These are phyloP conservation scores for Arctopsyche grandis DNA, from an alignment of 1,140 invertebrate species.

Conservation along the genomic window DNA sequence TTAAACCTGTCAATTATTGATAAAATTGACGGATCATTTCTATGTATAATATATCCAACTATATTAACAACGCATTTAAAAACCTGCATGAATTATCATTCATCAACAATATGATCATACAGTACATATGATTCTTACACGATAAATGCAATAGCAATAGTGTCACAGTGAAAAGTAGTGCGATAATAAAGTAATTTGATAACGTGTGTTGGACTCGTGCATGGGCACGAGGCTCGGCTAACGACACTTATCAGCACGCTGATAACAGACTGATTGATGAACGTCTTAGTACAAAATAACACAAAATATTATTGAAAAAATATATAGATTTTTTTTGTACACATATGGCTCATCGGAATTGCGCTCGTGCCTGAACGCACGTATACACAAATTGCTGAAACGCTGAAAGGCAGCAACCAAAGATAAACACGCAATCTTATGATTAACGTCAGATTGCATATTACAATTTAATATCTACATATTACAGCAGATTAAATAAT, in stretches of 20 bases:
- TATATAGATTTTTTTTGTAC: not conserved
- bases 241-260: slow-evolving; percentile 39
- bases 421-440: not conserved
- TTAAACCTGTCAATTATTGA: too few relatives aligned
- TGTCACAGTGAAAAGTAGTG: too few relatives aligned
- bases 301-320: not conserved
- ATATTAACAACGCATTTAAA: too few relatives aligned
- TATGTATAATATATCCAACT: too few relatives aligned
- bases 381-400: slow-evolving; percentile 6
- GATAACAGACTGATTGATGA: slow-evolving; percentile 42
- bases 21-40: too few relatives aligned
- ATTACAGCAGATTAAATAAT: not conserved
- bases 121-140: too few relatives aligned
- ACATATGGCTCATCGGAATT: not conserved
- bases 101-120: too few relatives aligned
- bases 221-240: not conserved
- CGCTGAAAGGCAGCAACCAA: not conserved
- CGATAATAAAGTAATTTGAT: too few relatives aligned
- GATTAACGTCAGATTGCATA: not conserved
- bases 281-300: slow-evolving; percentile 12
- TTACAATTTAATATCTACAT: not conserved
- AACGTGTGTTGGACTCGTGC: not conserved
- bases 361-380: slow-evolving; percentile 6
- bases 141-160: too few relatives aligned
- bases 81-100: too few relatives aligned